These are phyloP conservation scores for Enteromius afrohamiltoni DNA, from an alignment of 2,797 vertebrate species.

Conservation along the genomic window DNA sequence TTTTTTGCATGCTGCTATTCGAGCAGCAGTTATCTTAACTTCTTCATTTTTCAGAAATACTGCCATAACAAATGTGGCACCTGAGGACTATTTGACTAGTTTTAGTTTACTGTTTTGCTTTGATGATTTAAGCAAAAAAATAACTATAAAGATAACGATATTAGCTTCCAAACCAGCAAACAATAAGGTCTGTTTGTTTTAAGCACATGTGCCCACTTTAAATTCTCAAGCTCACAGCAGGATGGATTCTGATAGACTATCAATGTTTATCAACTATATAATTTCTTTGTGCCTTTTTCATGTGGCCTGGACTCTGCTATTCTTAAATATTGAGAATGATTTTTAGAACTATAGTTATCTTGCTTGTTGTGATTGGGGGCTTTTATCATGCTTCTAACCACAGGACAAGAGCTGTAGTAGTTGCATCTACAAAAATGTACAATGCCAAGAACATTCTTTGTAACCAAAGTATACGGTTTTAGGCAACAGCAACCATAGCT, in stretches of 20 bases:
- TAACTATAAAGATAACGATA: too few species aligned
- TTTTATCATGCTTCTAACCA: not conserved
- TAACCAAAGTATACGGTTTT: not conserved
- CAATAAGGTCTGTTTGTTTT: too few species aligned
- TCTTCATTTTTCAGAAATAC: not conserved
- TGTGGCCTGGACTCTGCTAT: too few species aligned
- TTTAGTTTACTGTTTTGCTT: not conserved
- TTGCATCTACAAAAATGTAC: not conserved
- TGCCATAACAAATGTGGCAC: not conserved
- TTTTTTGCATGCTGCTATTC: not conserved
- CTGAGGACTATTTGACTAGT: not conserved
- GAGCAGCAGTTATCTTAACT: not conserved
- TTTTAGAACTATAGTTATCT: too few species aligned
- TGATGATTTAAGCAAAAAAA: not conserved
- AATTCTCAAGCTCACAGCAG: too few species aligned
- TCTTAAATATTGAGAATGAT: too few species aligned
- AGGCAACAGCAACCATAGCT: not conserved
- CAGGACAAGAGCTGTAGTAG: not conserved
- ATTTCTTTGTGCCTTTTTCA: too few species aligned
- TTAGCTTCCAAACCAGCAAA: too few species aligned
- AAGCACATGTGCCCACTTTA: too few species aligned
- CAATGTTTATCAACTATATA: too few species aligned
- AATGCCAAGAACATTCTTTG: not conserved
- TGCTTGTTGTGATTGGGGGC: too few species aligned
- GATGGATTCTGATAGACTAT: too few species aligned